A percentile compares a stretch with the other conserved stretches of the same genome.
These are phyloP conservation scores for Toxotes lorentzi DNA, from an alignment of 2,797 vertebrate genomes.

Conservation along the genomic window DNA sequence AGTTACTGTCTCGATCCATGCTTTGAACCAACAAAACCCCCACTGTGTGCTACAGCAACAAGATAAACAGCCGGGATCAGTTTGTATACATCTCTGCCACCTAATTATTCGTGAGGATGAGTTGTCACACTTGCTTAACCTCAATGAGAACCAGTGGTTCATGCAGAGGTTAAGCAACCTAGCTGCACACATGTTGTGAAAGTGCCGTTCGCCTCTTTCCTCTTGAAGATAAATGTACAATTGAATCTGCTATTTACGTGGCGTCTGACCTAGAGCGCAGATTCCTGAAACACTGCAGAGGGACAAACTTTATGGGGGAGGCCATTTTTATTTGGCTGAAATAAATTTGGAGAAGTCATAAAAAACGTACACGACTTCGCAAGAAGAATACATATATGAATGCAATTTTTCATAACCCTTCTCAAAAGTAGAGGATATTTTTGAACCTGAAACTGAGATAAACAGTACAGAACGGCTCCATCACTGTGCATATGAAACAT, in stretches of 20 bases:
- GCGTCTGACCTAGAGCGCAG: slow-evolving; percentile 36
- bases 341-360: slow-evolving; percentile 46
- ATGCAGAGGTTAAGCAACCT: slow-evolving; percentile 2
- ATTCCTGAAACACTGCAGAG: slow-evolving; percentile 34
- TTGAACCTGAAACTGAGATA: slow-evolving; percentile 25
- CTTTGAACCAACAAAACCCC: slow-evolving; percentile 12
- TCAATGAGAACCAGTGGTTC: slow-evolving; percentile 19
- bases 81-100: slow-evolving; percentile 22
- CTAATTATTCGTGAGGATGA: slow-evolving; percentile 36
- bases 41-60: slow-evolving; percentile 15
- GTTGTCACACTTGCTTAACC: slow-evolving; percentile 46
- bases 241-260: slow-evolving; percentile 59
- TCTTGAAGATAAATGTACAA: slow-evolving; percentile 36
- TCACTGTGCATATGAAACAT: slow-evolving; percentile 6
- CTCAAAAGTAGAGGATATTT: slow-evolving; percentile 21
- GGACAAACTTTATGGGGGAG: slow-evolving; percentile 42
- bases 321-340: slow-evolving; percentile 43
- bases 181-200: slow-evolving; percentile 42
- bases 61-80: slow-evolving; percentile 47
- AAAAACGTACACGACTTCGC: slow-evolving; percentile 38
- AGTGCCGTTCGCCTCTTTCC: slow-evolving; percentile 35
- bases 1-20: slow-evolving; percentile 20
- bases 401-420: slow-evolving; percentile 7
- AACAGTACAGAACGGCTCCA: not conserved
- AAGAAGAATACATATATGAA: slow-evolving; percentile 17